Evolutionary conservation across 2,797 vertebrate genomes (phyloP).

Genomic region (Acanthopagrus latus): DNA sequence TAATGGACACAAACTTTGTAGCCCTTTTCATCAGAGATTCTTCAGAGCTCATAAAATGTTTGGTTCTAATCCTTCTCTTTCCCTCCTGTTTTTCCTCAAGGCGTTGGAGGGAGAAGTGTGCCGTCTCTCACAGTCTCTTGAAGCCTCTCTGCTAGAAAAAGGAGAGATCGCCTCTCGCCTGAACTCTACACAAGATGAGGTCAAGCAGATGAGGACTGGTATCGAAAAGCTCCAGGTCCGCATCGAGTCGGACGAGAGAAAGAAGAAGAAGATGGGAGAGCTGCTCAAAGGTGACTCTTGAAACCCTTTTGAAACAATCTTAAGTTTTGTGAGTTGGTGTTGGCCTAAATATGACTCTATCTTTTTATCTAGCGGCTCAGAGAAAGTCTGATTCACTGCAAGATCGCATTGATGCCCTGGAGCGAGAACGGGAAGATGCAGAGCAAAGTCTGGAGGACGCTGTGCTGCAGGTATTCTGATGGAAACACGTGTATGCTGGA

Average conservation of each 20-base stretch:
- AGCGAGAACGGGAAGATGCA: slow-evolving; percentile 88
- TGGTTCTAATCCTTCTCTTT: not conserved
- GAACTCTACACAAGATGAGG: slow-evolving; percentile 89
- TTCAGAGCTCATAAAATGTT: no score
- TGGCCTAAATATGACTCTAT: slow-evolving; percentile 29
- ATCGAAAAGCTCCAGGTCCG: slow-evolving; percentile 93
- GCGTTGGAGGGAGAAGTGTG: slow-evolving; percentile 84
- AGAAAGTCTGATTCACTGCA: slow-evolving; percentile 86
- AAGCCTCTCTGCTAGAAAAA: slow-evolving; percentile 90
- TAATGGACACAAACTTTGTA: not conserved
- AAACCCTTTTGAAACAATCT: not conserved
- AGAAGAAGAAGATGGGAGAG: slow-evolving; percentile 83
- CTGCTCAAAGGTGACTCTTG: slow-evolving; percentile 83
- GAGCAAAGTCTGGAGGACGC: slow-evolving; percentile 91
- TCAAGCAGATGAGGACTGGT: slow-evolving; percentile 87
- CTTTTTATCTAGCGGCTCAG: slow-evolving; percentile 77
- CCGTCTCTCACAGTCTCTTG: slow-evolving; percentile 85
- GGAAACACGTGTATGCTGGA: not conserved
- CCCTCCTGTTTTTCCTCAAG: slow-evolving; percentile 26
- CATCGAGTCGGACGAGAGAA: slow-evolving; percentile 93
- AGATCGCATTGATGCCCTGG: slow-evolving; percentile 89
- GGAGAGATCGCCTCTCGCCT: slow-evolving; percentile 89
- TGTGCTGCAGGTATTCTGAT: slow-evolving; percentile 84
- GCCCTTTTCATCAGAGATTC: not conserved
- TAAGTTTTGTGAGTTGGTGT: not conserved